phyloP scores from a whole-genome alignment of 2,888 invertebrate genomes.

The Eugnorisma glareosa region DNA sequence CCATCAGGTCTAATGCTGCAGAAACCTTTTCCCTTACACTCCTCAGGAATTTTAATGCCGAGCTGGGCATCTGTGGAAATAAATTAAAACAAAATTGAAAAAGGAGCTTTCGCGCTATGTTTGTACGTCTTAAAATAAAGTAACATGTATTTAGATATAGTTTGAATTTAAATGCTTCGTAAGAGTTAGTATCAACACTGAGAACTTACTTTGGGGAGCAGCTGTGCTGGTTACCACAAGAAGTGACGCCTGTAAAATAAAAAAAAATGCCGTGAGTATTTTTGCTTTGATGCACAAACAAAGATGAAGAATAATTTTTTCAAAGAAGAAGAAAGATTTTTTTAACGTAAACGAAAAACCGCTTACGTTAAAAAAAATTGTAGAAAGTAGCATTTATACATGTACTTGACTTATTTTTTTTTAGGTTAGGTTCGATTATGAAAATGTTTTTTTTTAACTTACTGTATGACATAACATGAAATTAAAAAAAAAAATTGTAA shows the following conservation, averaged over 20 bases:
- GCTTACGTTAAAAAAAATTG: not conserved
- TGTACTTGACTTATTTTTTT: not conserved
- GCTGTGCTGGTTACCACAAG: slow-evolving; percentile 18
- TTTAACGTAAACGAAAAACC: no score
- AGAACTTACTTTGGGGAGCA: slow-evolving; percentile 42
- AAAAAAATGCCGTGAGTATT: not conserved
- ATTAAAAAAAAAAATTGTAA: not conserved
- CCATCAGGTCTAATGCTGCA: slow-evolving; percentile 59
- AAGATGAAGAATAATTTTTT: no score
- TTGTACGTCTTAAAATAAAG: not conserved
- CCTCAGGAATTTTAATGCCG: slow-evolving; percentile 47
- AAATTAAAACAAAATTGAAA: not conserved
- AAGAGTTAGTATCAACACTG: not conserved
- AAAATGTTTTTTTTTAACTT: no score
- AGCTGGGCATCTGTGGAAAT: slow-evolving; percentile 31
- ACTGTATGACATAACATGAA: not conserved
- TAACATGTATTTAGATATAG: not conserved
- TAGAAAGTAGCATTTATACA: not conserved
- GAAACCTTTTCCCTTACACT: slow-evolving; percentile 51
- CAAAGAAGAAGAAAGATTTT: no score
- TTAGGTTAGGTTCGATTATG: not conserved
- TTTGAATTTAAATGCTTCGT: not conserved
- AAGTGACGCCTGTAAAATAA: slow-evolving; percentile 21
- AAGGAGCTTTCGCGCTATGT: not conserved
- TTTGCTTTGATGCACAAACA: not conserved